phyloP scores from a whole-genome alignment of 2,888 invertebrate genomes.

The Diloba caeruleocephala region DNA sequence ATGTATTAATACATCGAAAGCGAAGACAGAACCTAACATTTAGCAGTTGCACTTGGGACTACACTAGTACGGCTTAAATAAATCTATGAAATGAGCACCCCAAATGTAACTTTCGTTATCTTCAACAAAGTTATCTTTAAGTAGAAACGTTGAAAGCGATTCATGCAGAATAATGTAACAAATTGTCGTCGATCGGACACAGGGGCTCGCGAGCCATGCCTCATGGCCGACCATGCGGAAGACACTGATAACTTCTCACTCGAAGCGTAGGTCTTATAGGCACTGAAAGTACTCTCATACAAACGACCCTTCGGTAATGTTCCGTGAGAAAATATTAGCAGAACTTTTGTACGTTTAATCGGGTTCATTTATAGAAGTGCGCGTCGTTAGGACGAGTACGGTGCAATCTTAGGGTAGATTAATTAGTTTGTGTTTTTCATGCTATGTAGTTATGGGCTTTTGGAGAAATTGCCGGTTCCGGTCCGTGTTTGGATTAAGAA shows the following conservation, averaged over 20 bases:
- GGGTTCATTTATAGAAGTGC: conserved; percentile 11
- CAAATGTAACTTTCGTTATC: conserved; percentile 14
- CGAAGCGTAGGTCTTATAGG: conserved; percentile 32
- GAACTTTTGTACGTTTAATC: conserved; percentile 37
- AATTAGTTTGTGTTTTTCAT: too few relatives aligned
- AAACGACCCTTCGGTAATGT: conserved; percentile 46
- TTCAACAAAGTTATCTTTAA: conserved; percentile 25
- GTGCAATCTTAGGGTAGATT: neutral
- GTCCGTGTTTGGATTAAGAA: too few relatives aligned
- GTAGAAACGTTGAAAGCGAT: conserved; percentile 39
- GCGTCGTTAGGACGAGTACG: conserved; percentile 2
- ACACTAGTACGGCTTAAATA: too few relatives aligned
- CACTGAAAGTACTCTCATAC: conserved; percentile 27
- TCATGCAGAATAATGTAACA: conserved; percentile 51
- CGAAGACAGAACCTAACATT: too few relatives aligned
- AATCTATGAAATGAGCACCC: too few relatives aligned
- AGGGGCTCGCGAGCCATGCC: conserved; percentile 40
- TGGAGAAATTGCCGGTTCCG: too few relatives aligned
- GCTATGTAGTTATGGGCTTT: too few relatives aligned
- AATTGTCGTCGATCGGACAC: conserved; percentile 49
- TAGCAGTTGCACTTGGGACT: too few relatives aligned
- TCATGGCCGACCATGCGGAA: conserved; percentile 50
- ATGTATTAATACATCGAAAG: too few relatives aligned
- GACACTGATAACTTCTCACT: conserved; percentile 53
- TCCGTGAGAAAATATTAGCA: conserved; percentile 51